These are phyloP conservation scores for Anas flavirostris DNA, from an alignment of 2,797 vertebrate species.

Conservation along the genomic window DNA sequence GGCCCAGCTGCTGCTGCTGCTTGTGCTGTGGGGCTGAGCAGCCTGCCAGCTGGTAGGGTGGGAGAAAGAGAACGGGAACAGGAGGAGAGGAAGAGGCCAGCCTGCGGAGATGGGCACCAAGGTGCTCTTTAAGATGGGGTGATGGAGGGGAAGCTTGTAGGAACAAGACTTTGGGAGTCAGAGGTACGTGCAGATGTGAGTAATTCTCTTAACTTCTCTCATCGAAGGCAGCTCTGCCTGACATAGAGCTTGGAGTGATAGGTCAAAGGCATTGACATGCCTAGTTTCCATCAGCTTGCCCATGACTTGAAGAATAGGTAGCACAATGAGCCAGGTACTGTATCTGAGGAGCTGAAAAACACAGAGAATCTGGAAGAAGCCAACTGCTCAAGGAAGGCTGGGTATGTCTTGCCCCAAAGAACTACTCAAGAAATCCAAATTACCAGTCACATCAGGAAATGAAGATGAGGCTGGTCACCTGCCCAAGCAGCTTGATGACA, in stretches of 20 bases:
- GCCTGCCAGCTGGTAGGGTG: not conserved
- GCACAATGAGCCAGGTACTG: accelerated
- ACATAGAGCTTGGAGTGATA: accelerated
- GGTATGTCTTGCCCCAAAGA: not conserved
- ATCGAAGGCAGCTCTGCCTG: not conserved
- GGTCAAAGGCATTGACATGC: not conserved
- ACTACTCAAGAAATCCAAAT: not conserved
- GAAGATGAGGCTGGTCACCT: not conserved
- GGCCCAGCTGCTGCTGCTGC: not conserved
- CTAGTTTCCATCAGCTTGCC: not conserved
- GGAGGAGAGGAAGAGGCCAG: not conserved
- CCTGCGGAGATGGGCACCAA: not conserved
- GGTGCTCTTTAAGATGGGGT: no score
- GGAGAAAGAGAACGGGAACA: not conserved
- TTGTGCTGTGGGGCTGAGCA: accelerated
- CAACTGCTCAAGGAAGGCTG: not conserved
- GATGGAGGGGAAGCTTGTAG: not conserved
- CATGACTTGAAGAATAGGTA: accelerated
- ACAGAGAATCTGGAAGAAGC: not conserved
- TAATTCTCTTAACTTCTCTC: not conserved
- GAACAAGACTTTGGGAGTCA: not conserved
- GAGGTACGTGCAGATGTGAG: accelerated
- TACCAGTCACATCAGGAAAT: not conserved
- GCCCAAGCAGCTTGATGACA: not conserved
- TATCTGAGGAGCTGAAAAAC: not conserved